These are phyloP conservation scores for Eonycteris spelaea DNA, from an alignment of 2,113 vertebrate genomes.

Conservation along the genomic window DNA sequence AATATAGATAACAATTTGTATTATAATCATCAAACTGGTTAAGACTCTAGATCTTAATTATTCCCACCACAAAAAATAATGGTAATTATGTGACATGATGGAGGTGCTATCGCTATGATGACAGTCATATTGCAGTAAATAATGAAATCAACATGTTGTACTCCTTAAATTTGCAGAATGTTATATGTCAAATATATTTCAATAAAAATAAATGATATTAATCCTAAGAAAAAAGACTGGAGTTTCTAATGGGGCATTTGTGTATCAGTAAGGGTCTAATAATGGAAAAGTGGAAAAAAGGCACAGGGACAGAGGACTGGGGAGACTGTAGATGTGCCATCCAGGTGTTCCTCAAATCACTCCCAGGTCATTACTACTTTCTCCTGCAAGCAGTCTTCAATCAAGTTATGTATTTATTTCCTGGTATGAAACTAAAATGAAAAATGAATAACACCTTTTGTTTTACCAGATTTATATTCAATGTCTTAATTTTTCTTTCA, in stretches of 20 bases:
- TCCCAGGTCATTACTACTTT: background rate
- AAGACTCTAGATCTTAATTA: background rate
- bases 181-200: background rate
- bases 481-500: slow-evolving; percentile 4
- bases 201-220: background rate
- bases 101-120: background rate
- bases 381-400: background rate
- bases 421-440: background rate
- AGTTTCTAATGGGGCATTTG: background rate
- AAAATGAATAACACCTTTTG: slow-evolving; percentile 12
- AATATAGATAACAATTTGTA: background rate
- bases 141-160: background rate
- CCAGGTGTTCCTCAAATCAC: background rate
- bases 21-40: background rate
- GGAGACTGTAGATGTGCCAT: background rate
- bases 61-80: background rate
- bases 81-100: background rate
- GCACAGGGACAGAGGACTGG: background rate
- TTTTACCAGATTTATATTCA: background rate
- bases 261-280: background rate
- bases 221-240: background rate
- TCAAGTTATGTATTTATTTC: background rate
- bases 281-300: background rate
- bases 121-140: background rate
- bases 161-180: background rate